Base-by-base conservation (phyloP, 2,888 invertebrate genomes). In the Axea sp. region DNA sequence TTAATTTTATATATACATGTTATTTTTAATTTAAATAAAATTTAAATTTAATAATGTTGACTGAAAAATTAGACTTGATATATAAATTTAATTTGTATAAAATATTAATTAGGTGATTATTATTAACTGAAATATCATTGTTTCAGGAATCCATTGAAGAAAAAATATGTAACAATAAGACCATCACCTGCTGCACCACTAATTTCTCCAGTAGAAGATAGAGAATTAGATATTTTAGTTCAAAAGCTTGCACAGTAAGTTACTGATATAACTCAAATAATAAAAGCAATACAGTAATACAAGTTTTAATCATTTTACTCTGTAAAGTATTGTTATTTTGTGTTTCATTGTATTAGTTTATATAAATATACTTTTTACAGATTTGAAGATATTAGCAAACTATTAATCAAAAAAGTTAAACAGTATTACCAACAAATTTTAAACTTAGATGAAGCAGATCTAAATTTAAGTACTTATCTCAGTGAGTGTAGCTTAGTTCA, bases 391-490 rank as follows among this genome's bases (percentile, higher is more conserved):
- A 82, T 82, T 9, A 83, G 86, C 15, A 85, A 83, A 59, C 83
- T 79, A 53, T 77, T 89, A 41, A 84, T 82, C 2, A 89, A 88
- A 74, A 88, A 88, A 73, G 84, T 86, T 75, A 89, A 88, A 64
- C 86, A 83, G 11, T 88, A 88, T 64, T 73, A 84, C 31, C 84
- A 83, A 26, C 78, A 84, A 49, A 80, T 88, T 9, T 47, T 78
- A 5, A 81, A 81, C 74, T 76, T 87, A 28, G 83, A 85, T 47
- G 79, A 81, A 57, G 81, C 84, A 1, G 89, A 89, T 78, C 86
- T 86, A 73, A 82, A 85, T 71, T 81, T 89, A 49, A 88, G 87
- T 12, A 77, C 81, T 1, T 88, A 89, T 79, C 76, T 89, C 12
- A 86, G 86, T 33, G 82, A 82, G 4, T 87, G 87, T 73, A 79